Conservation (phyloP, 2,888 invertebrate genomes). For the Polyommatus icarus region DNA sequence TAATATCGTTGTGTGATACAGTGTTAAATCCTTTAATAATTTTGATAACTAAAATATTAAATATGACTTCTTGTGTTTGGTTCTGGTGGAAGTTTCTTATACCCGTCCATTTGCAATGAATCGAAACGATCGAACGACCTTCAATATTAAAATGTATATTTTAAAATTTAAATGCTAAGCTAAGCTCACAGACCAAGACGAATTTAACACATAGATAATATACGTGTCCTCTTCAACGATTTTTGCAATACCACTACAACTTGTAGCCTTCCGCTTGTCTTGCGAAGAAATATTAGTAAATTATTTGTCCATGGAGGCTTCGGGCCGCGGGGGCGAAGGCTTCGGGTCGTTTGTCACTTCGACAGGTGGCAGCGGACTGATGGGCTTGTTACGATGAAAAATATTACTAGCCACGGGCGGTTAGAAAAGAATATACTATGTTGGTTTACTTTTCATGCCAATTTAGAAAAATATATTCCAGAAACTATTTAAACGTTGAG, state of each 20-base stretch:
- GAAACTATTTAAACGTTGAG: no score
- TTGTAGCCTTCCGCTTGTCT: background rate
- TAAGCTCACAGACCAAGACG: no score
- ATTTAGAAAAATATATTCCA: no score
- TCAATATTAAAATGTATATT: no score
- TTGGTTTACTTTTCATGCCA: background rate
- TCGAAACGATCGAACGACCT: no score
- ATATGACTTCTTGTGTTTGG: no score
- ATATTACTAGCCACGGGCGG: constrained; percentile 1
- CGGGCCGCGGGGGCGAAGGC: background rate
- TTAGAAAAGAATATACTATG: background rate
- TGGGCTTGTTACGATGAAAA: constrained; percentile 32
- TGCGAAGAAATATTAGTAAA: constrained; percentile 33
- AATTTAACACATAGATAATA: background rate
- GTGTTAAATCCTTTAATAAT: no score
- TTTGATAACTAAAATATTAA: no score
- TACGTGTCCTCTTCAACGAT: background rate
- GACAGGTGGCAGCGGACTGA: constrained; percentile 29
- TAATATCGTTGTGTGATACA: no score
- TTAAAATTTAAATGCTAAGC: no score
- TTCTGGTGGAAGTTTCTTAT: no score
- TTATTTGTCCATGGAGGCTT: constrained; percentile 34
- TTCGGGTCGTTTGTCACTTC: constrained; percentile 30
- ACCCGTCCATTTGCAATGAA: no score
- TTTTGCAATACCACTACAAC: background rate